phyloP scores from a whole-genome alignment of 2,113 vertebrate species.

The Pao palembangensis region DNA sequence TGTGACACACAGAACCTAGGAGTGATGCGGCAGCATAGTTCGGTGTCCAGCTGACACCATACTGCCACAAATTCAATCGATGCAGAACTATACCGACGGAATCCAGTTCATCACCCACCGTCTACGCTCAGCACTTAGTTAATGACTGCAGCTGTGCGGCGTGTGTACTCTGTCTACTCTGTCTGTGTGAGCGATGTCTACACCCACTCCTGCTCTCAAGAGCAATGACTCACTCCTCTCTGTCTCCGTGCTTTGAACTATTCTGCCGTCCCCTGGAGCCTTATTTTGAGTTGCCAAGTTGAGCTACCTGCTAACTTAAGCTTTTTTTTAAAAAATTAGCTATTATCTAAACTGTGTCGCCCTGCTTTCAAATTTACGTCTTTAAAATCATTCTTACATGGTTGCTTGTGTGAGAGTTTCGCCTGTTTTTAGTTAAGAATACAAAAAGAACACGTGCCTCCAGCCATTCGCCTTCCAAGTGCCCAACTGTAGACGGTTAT shows the following conservation, averaged over 20 bases:
- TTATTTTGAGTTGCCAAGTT: not conserved
- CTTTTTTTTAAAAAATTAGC: not conserved
- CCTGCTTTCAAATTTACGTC: too few relatives aligned
- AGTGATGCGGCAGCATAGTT: not conserved
- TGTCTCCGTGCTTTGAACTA: not conserved
- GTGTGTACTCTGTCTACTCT: constrained; percentile 1
- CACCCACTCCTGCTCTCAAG: constrained; percentile 26
- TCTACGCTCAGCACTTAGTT: constrained; percentile 10
- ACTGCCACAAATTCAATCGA: not conserved
- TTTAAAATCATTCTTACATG: not conserved
- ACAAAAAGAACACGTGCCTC: not conserved
- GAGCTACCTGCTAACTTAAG: not conserved
- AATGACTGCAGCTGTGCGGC: constrained; percentile 30
- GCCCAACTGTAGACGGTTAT: constrained; percentile 17
- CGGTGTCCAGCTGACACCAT: not conserved
- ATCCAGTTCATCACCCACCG: constrained; percentile 3
- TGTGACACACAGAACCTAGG: too few relatives aligned
- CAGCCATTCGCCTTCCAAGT: constrained; percentile 9
- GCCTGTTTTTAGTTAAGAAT: too few relatives aligned
- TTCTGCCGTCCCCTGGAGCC: not conserved
- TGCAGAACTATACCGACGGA: too few relatives aligned
- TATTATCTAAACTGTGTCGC: not conserved
- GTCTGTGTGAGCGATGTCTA: constrained; percentile 34
- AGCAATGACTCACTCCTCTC: constrained; percentile 42
- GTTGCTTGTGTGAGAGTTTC: not conserved